Evolutionary conservation across 2,888 invertebrate genomes (phyloP).

Genomic region (Colostygia pectinataria): DNA sequence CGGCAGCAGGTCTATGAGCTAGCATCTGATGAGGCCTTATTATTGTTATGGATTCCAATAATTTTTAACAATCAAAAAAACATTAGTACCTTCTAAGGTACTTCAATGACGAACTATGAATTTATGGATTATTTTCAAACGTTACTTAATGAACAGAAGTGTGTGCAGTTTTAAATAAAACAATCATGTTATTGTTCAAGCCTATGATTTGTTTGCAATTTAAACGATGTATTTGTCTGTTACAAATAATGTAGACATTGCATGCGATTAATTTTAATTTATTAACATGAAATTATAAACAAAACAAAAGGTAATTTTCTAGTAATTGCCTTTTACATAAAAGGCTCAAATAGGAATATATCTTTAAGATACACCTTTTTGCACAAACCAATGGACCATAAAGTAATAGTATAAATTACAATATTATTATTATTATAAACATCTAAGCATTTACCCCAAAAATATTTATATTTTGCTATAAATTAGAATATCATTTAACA

Average conservation of each 20-base stretch:
- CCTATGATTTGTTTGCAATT: slow-evolving; percentile 13
- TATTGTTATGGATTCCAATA: slow-evolving; percentile 15
- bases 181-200: not conserved
- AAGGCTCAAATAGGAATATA: slow-evolving; percentile 25
- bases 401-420: slow-evolving; percentile 22
- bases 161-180: not conserved
- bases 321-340: slow-evolving; percentile 26
- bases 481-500: slow-evolving; percentile 26
- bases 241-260: slow-evolving; percentile 23
- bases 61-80: slow-evolving; percentile 5
- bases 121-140: slow-evolving; percentile 19
- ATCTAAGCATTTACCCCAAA: slow-evolving; percentile 33
- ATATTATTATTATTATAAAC: slow-evolving; percentile 4
- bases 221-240: slow-evolving; percentile 12
- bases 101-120: slow-evolving; percentile 22
- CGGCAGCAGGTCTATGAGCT: slow-evolving; percentile 22
- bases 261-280: slow-evolving; percentile 21
- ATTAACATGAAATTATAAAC: slow-evolving; percentile 21
- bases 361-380: slow-evolving; percentile 23
- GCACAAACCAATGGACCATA: slow-evolving; percentile 32
- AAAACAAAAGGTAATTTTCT: slow-evolving; percentile 21
- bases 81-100: slow-evolving; percentile 11
- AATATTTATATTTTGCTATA: slow-evolving; percentile 28
- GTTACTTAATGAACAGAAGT: too few species aligned
- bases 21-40: slow-evolving; percentile 20